Evolutionary conservation across 2,888 invertebrate species (phyloP).

Genomic region (Tiphia femorata): DNA sequence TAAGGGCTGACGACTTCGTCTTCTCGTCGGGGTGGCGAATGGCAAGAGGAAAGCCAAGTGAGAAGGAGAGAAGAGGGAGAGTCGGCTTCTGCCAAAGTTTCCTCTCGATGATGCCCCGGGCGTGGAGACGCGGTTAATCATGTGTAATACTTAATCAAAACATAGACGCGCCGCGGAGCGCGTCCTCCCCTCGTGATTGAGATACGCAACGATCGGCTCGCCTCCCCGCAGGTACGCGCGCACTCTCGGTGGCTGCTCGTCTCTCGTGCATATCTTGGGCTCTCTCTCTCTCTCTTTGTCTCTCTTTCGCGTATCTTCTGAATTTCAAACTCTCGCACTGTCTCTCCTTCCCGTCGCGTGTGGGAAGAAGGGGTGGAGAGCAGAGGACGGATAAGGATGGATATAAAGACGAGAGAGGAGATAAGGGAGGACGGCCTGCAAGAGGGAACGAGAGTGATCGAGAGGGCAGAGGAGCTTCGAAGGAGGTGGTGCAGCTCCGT

Average conservation of each 20-base stretch:
- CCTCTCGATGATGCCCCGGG: too few relatives aligned
- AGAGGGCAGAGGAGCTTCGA: neutral
- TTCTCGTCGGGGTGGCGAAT: too few relatives aligned
- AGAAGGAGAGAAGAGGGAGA: too few relatives aligned
- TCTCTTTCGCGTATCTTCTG: neutral
- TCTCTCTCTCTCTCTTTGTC: too few relatives aligned
- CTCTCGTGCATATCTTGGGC: too few relatives aligned
- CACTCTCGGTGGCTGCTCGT: slow-evolving; percentile 7
- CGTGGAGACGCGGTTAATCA: slow-evolving; percentile 40
- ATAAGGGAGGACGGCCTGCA: neutral
- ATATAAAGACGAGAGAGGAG: neutral
- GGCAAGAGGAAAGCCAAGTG: too few relatives aligned
- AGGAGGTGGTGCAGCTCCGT: slow-evolving; percentile 16
- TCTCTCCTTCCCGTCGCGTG: neutral
- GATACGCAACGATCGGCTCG: slow-evolving; percentile 44
- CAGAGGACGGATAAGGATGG: slow-evolving; percentile 8
- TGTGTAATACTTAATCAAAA: slow-evolving; percentile 51
- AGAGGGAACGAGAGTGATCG: slow-evolving; percentile 4
- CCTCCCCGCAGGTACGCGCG: slow-evolving; percentile 1
- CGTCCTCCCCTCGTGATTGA: slow-evolving; percentile 43
- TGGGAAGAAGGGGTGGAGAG: slow-evolving; percentile 4
- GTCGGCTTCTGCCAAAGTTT: too few relatives aligned
- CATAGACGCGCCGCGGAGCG: slow-evolving; percentile 18
- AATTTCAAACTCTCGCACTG: neutral
- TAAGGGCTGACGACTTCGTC: too few relatives aligned